Evolutionary conservation across 2,888 invertebrate genomes (phyloP), one percentile per base, ranked within the genome.

Genomic region (Thera obeliscata): DNA sequence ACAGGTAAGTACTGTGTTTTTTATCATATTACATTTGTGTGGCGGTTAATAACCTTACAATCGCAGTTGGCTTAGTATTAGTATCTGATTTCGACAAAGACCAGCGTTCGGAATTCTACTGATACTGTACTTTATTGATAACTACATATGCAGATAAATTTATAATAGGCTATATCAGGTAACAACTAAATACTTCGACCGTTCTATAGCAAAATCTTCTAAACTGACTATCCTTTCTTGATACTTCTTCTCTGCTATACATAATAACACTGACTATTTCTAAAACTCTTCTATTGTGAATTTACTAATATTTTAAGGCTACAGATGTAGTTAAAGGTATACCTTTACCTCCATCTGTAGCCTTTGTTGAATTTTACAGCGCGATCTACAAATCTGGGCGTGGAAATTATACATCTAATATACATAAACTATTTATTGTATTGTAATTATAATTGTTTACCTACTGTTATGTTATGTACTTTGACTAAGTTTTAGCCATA

Each of bases 331-430:
- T 43, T 46, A 46, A 46, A 46, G 8, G 12, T 50, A 22, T 7
- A 50, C 2, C 2, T 22, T 22, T 3, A 49, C 50, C 50, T 22
- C 22, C 50, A 50, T 50, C 12, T 57, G 43, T 57, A 57, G 57
- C 12, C 50, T 41, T 50, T 43, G 3, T 63, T 57, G 9, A n/a
- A 57, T 7, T 50, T 62, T 11, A 56, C 61, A 62, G 56, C 56
- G 2, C 41, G 11, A 9, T 64, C 43, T 52, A 9, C 43, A 46
- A 9, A 41, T 36, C 56, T 8, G 57, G 63, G 52, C 63, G 3
- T 58, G 11, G 57, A 52, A 52, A n/a, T 56, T 7, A 46, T 7
- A 9, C 9, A 46, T 46, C 7, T 9, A 2, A 46, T 46, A 5
- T 46, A 22, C 22, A 7, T 46, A 5, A 46, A 9, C 2, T 5